Evolutionary conservation across 1,140 invertebrate genomes (phyloP), one percentile per base, ranked within the genome.

Genomic region (Phymorhynchus buccinoides): DNA sequence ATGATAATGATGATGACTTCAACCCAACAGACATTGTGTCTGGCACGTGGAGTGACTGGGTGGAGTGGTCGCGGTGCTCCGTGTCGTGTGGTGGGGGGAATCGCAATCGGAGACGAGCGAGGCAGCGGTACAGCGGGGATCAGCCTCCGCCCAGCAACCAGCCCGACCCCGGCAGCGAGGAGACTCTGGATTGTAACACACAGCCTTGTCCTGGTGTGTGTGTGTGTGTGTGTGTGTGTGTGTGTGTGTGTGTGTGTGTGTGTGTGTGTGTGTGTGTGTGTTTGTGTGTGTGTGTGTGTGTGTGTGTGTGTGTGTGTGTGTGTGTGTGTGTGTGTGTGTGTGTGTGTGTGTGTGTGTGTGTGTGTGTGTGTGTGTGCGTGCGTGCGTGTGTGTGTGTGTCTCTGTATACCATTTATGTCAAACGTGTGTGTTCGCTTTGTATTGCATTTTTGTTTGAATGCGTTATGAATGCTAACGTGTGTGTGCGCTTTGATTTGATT

Each of bases 41-140:
- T 18, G 86, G 86, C 30, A 56, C 86, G 30, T 90, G 88, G 88
- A 84, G 85, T 35, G 32, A 52, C 7, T 92, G 90, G 90, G 37
- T 82, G 22, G 39, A 52, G 16, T 91, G 91, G 90, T 77, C 88
- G 22, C 48, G 66, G 30, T 92, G 91, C 79, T 87, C 73, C 42
- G 84, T 83, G 6, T 93, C 93, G 6, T 95, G 66, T 96, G 96
- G 96, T n/a, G 94, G 96, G 18, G 97, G 97, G 0, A 84, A 90
- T 16, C 62, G 83, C 22, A 75, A n/a, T 14, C 80, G 90, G 52
- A 81, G 83, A 4, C 86, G 90, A 75, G 30, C 22, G 32, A 88
- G 88, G 62, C 66, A 44, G 32, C 77, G 80, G 35, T 82, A 85
- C 39, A 37, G 22, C 12, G 83, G 85, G 27, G 14, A 27, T 27